phyloP scores from a whole-genome alignment of 2,797 vertebrate genomes.

The Oreortyx pictus region DNA sequence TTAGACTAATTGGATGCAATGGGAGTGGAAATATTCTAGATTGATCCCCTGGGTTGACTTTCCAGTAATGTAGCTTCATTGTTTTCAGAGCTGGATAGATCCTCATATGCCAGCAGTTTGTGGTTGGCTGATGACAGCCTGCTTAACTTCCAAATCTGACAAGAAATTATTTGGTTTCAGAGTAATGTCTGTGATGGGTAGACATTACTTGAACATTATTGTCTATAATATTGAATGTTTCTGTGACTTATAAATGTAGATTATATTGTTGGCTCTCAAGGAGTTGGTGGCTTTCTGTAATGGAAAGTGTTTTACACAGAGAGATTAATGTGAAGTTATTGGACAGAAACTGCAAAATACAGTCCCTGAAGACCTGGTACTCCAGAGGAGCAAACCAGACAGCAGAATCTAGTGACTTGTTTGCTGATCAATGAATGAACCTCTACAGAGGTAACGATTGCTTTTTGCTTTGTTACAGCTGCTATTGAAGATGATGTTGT shows the following conservation, averaged over 20 bases:
- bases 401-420: not conserved
- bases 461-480: constrained; percentile 77
- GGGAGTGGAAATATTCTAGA: not conserved
- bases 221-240: constrained; percentile 7
- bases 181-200: not conserved
- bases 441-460: constrained; percentile 1
- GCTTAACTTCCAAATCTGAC: constrained; percentile 22
- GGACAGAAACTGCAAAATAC: not conserved
- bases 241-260: constrained; percentile 22
- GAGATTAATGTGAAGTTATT: not conserved
- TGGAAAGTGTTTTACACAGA: constrained; percentile 7
- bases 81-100: constrained; percentile 27
- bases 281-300: constrained; percentile 21
- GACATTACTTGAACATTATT: constrained; percentile 29
- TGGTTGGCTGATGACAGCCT: constrained; percentile 49
- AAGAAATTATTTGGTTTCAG: constrained; percentile 14
- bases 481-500: constrained; percentile 92
- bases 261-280: not conserved
- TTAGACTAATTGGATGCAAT: not conserved
- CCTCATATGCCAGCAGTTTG: constrained; percentile 39
- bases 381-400: not conserved
- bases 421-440: not conserved
- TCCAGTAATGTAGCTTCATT: not conserved
- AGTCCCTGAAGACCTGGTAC: not conserved
- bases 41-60: constrained; percentile 12